Evolutionary conservation across 2,113 vertebrate genomes (phyloP).

Genomic region (Calyptomena viridis): DNA sequence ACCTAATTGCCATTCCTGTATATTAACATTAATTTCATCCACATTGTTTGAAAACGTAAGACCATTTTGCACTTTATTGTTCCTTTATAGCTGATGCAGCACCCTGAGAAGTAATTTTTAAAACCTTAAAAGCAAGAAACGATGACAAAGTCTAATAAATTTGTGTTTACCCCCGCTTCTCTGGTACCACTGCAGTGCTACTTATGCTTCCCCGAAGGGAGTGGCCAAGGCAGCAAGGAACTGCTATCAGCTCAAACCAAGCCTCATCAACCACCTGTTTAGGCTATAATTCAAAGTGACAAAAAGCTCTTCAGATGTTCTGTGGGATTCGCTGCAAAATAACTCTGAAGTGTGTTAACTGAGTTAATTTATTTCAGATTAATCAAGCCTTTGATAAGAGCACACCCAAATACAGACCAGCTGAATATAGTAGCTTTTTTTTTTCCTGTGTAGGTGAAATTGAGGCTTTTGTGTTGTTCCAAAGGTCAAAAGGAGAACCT

Average conservation of each 20-base stretch:
- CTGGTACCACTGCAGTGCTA: not conserved
- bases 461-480: not conserved
- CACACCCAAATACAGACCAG: not conserved
- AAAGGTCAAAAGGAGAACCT: not conserved
- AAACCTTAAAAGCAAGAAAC: not conserved
- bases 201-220: fast-evolving
- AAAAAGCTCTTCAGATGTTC: not conserved
- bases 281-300: not conserved
- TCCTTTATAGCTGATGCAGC: not conserved
- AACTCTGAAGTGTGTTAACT: slow-evolving; percentile 26
- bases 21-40: not conserved
- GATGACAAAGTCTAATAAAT: not conserved
- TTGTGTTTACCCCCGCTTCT: not conserved
- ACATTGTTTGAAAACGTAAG: not conserved
- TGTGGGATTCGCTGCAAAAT: not conserved
- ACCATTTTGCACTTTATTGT: not conserved
- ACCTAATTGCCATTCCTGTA: not conserved
- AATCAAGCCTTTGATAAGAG: slow-evolving; percentile 19
- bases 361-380: slow-evolving; percentile 43
- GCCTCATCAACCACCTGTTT: not conserved
- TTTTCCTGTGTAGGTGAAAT: not conserved
- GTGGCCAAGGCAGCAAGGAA: not conserved
- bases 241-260: not conserved
- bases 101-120: not conserved
- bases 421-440: not conserved